Percentiles rank a stretch among this genome's conserved stretches.
phyloP scores from a whole-genome alignment of 2,113 vertebrate genomes.

The Brachionichthys hirsutus region DNA sequence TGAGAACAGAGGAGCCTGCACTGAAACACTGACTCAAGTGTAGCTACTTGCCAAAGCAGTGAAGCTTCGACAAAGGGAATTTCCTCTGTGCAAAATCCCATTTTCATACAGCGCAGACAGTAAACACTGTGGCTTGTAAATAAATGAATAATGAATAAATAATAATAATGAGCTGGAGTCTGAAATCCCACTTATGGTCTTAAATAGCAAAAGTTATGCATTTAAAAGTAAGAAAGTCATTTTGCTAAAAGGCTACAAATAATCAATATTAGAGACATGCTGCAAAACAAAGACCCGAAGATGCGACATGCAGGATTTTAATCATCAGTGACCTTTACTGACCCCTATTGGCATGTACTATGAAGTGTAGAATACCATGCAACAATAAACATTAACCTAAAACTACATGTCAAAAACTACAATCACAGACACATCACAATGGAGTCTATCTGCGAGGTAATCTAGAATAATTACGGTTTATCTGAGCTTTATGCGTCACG shows the following conservation, averaged over 20 bases:
- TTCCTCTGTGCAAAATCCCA: constrained; percentile 26
- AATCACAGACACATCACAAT: neutral
- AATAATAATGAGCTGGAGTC: no score
- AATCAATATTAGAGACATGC: no score
- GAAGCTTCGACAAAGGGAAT: constrained; percentile 37
- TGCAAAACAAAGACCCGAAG: no score
- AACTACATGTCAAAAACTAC: no score
- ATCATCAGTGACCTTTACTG: constrained; percentile 27
- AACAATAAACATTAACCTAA: neutral
- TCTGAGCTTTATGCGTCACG: no score
- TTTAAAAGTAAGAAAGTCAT: no score
- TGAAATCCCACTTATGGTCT: no score
- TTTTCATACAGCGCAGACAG: constrained; percentile 15
- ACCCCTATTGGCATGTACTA: constrained; percentile 31
- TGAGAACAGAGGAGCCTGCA: constrained; percentile 18
- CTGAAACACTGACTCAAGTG: constrained; percentile 41
- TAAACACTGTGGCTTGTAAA: neutral
- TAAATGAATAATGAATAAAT: neutral
- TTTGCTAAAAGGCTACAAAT: no score
- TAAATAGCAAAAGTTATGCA: no score
- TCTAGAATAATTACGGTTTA: no score
- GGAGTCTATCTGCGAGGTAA: no score
- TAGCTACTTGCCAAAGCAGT: constrained; percentile 46
- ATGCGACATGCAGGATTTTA: no score
- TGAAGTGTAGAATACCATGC: constrained; percentile 15